Conservation (phyloP, 2,888 invertebrate genomes). For the Buathra laborator region DNA sequence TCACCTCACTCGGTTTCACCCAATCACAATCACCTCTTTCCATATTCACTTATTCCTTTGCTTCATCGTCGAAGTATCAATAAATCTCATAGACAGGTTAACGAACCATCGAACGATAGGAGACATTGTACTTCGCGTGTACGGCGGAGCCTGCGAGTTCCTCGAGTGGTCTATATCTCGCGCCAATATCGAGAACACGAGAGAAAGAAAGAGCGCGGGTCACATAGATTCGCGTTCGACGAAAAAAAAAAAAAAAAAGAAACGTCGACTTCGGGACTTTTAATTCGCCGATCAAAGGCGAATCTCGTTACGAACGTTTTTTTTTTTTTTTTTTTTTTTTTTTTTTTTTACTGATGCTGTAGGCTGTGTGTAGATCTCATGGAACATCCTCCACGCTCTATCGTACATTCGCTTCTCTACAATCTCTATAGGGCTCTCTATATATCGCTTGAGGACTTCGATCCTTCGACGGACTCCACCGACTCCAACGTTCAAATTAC, state of each 20-base stretch:
- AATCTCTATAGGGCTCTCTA: conserved; percentile 4
- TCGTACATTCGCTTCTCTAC: conserved; percentile 9
- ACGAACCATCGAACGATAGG: conserved; percentile 78
- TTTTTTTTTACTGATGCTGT: too few relatives aligned
- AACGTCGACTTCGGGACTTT: conserved; percentile 82
- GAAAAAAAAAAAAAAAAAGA: conserved; percentile 29
- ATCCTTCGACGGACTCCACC: conserved; percentile 37
- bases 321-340: conserved; percentile 32
- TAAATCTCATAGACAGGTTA: conserved; percentile 84
- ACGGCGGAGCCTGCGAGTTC: conserved; percentile 3
- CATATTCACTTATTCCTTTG: conserved; percentile 74
- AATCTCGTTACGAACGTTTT: conserved; percentile 61
- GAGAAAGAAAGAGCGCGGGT: conserved; percentile 32
- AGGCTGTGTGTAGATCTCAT: conserved; percentile 42
- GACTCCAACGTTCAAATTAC: conserved; percentile 77
- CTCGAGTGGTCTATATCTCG: conserved; percentile 19
- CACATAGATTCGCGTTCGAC: conserved; percentile 35
- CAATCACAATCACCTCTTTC: conserved; percentile 34
- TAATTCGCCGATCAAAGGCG: conserved; percentile 84
- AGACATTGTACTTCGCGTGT: conserved; percentile 25
- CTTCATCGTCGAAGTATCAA: conserved; percentile 78
- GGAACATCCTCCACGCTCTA: conserved; percentile 49
- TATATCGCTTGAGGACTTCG: conserved; percentile 40
- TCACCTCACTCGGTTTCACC: neutral
- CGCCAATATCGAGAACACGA: conserved; percentile 51